These are phyloP conservation scores for Tyria jacobaeae DNA, from an alignment of 2,888 invertebrate genomes.

Conservation along the genomic window DNA sequence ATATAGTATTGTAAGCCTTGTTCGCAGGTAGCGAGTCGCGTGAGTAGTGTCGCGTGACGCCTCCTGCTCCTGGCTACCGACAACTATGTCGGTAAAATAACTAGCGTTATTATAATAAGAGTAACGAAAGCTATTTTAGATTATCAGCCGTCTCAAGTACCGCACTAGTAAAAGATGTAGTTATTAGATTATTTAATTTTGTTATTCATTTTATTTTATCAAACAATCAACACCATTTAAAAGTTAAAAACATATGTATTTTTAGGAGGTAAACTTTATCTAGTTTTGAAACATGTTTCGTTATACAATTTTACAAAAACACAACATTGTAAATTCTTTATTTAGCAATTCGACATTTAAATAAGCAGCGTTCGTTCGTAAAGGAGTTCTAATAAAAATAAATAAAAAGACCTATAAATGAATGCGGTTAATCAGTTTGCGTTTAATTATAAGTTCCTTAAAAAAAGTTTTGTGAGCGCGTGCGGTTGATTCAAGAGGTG, in stretches of 20 bases:
- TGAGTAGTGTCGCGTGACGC: slow-evolving; percentile 14
- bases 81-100: neutral
- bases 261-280: neutral
- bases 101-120: slow-evolving; percentile 7
- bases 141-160: slow-evolving; percentile 14
- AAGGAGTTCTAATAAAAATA: no score
- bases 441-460: neutral
- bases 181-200: slow-evolving; percentile 4
- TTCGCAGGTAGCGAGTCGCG: slow-evolving; percentile 7
- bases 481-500: slow-evolving; percentile 7
- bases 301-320: no score
- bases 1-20: neutral
- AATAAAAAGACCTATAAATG: no score
- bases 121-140: slow-evolving; percentile 15
- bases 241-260: neutral
- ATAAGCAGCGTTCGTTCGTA: no score
- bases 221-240: neutral
- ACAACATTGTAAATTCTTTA: no score
- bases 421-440: neutral
- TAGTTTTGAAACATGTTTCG: neutral
- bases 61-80: neutral
- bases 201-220: neutral
- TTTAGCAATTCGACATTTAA: neutral
- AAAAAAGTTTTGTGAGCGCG: slow-evolving; percentile 5
- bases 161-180: slow-evolving; percentile 11